Evolutionary conservation across 2,888 invertebrate species (phyloP), one percentile per base, ranked within the genome.

Genomic region (Ypsolopha sequella): DNA sequence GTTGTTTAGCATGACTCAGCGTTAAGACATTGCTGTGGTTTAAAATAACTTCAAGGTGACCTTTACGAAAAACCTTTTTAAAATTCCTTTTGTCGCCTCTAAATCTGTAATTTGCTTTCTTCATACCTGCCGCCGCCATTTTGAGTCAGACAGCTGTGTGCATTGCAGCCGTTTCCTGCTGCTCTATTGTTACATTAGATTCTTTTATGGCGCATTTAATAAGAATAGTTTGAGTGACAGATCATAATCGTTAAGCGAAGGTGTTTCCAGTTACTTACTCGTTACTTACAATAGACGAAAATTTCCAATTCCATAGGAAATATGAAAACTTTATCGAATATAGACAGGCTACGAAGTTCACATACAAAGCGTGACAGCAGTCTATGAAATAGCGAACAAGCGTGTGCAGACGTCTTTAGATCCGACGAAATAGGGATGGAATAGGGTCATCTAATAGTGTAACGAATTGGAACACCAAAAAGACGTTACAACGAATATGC

Each of bases 121-220:
- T 47, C 47, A 10, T 35, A 36, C 13, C 33, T 34, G 35, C 24
- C 35, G 24, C 24, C 24, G 24, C 24, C 24, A 24, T 24, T 24
- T 24, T 24, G 24, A 33, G 35, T 14, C 47, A 14, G 33, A 68
- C 80, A 80, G 79, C 80, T 78, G 79, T 66, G 63, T 59, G 59
- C 63, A 56, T 55, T 61, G 64, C 73, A 73, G 69, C 70, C 75
- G 73, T 75, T 80, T 82, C 81, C 81, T 80, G 80, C 64, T 47
- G 36, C 36, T 44, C 76, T 66, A 82, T 82, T 82, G 80, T 82
- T 73, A 67, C 61, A 56, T 61, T 58, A 66, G 62, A 63, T 64
- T 66, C 63, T 76, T 76, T 80, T 77, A 68, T 70, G 70, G 10
- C 66, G 58, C 64, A 63, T 47, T 66, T 70, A 68, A 67, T 67